A percentile compares a stretch with the other conserved stretches of the same genome.
These are phyloP conservation scores for Drosophila parvula DNA, from an alignment of 1,140 invertebrate genomes.

Conservation along the genomic window DNA sequence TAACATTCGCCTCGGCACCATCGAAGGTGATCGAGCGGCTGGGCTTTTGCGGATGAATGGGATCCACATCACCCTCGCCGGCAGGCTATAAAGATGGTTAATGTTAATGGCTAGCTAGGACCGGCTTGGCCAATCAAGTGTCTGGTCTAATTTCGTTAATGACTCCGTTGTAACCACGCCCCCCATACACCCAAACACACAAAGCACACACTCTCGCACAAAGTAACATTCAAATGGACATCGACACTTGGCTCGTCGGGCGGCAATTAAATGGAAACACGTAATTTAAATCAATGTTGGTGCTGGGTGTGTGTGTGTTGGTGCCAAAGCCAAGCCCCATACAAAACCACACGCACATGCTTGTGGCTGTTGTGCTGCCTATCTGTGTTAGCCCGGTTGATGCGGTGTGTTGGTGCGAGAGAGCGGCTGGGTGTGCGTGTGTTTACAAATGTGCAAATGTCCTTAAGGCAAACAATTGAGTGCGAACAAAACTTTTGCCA, in stretches of 20 bases:
- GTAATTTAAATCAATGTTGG: constrained; percentile 81
- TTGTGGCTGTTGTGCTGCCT: constrained; percentile 55
- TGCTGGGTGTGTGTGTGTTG: constrained; percentile 48
- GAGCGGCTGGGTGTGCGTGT: constrained; percentile 47
- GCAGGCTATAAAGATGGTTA: constrained; percentile 45
- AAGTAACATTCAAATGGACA: constrained; percentile 53
- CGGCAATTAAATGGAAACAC: constrained; percentile 81
- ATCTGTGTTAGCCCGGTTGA: constrained; percentile 12
- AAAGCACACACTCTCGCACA: constrained; percentile 7
- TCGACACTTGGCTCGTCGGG: constrained; percentile 64
- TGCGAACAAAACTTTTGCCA: constrained; percentile 81
- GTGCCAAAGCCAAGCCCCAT: constrained; percentile 75
- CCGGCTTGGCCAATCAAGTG: constrained; percentile 59
- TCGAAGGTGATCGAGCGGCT: constrained; percentile 59
- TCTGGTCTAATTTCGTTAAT: constrained; percentile 76
- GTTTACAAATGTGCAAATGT: constrained; percentile 81
- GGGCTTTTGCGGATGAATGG: constrained; percentile 53
- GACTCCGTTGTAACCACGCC: constrained; percentile 49
- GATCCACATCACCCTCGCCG: constrained; percentile 71
- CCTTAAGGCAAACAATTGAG: constrained; percentile 83
- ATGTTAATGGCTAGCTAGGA: constrained; percentile 58
- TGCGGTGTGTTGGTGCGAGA: constrained; percentile 12
- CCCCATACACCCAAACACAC: constrained; percentile 5
- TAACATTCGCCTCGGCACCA: constrained; percentile 75
- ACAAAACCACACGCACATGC: constrained; percentile 78